Evolutionary conservation across 2,888 invertebrate genomes (phyloP), one percentile per base, ranked within the genome.

Genomic region (Aromia moschata): DNA sequence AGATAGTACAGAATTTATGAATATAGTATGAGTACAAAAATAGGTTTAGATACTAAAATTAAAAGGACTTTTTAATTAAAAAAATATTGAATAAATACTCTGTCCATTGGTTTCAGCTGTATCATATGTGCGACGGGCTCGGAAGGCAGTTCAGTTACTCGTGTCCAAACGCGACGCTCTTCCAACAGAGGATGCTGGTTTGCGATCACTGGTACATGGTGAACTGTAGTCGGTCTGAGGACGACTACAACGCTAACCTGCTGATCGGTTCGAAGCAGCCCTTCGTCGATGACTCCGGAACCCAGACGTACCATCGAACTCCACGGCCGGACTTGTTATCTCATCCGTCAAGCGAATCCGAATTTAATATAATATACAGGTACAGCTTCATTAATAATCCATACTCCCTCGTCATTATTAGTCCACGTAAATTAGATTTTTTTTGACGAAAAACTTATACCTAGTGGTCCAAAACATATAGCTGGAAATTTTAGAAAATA

Each of bases 151-250:
- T 90, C 81, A 90, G 88, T 79, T 91, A 91, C 80, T 84, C 87
- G 16, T 92, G 92, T 70, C 91, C 91, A 17, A 90, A 91, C 80
- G 89, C 89, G 37, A 91, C 91, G 4, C 84, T 91, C 49, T 91
- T 91, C 82, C 91, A 91, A 77, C 91, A 91, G 78, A 82, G 91
- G 43, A 91, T 91, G 90, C 83, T 91, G 62, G 87, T 92, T 76
- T 92, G 91, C 75, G 91, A 91, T 79, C 91, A 92, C 77, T 89
- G 88, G 91, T 91, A 91, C 78, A 90, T 91, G 90, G 91, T 91
- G 58, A 89, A 91, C 80, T 91, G 91, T 73, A 88, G 88, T 70
- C 85, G 85, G 77, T 86, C 90, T 0, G 88, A 88, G 72, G 87
- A 88, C 72, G 87, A 89, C 73, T 91, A 90, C 73, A 83, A 83